A percentile compares a stretch with the other conserved stretches of the same genome.
These are phyloP conservation scores for Cathartes aura DNA, from an alignment of 2,113 vertebrate genomes.

Conservation along the genomic window DNA sequence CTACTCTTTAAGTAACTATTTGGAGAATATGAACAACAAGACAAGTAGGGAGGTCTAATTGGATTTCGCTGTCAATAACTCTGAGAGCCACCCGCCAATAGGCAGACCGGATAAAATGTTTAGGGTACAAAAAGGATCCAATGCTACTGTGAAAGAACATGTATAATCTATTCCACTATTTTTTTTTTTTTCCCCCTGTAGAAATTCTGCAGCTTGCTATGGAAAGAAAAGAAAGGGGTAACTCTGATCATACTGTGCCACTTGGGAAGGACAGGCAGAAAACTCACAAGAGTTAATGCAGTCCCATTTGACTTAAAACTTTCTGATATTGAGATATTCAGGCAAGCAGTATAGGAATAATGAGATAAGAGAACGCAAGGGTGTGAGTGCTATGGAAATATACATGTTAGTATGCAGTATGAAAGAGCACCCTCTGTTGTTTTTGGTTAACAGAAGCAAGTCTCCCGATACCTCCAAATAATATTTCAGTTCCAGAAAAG, in stretches of 20 bases:
- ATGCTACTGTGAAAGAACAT: background rate
- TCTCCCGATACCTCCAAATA: background rate
- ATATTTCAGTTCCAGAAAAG: slow-evolving; percentile 4
- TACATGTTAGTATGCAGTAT: background rate
- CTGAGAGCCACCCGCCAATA: background rate
- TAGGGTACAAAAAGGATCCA: background rate
- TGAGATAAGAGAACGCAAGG: background rate
- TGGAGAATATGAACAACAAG: background rate
- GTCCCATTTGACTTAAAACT: background rate
- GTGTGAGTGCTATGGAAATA: slow-evolving; percentile 4
- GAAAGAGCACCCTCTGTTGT: slow-evolving; percentile 63
- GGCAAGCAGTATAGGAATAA: background rate
- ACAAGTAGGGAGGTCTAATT: background rate
- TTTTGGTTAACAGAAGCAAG: slow-evolving; percentile 44
- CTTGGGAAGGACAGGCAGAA: background rate
- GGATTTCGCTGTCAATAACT: background rate
- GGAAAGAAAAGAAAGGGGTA: background rate
- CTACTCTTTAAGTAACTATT: background rate
- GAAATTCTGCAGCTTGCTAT: background rate
- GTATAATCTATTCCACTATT: background rate
- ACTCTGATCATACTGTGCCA: background rate
- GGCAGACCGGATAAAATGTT: background rate
- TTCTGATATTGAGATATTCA: slow-evolving; percentile 19
- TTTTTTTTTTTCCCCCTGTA: background rate
- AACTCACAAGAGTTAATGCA: background rate